Base-by-base conservation (phyloP, 1,140 invertebrate species). In the Stratiolaelaps scimitus region DNA sequence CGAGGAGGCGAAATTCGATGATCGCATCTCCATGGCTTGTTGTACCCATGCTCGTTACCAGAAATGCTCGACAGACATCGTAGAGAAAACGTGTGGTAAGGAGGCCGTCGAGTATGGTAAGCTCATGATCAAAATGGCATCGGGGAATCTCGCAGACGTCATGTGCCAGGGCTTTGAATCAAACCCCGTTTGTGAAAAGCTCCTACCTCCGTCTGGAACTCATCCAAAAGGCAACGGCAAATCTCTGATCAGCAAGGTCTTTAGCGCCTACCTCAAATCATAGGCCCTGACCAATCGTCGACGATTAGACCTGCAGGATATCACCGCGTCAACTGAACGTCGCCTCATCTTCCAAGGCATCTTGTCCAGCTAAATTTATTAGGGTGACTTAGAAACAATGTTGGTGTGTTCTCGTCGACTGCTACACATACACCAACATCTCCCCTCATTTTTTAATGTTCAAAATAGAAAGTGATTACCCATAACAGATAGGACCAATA, bases 21-120 rank as follows among this genome's bases (percentile, higher is more conserved):
- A 48, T 15, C 4, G 47, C 20, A 23, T 60, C 5, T 65, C 66
- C 46, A 68, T 68, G 7, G 53, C 65, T 17, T 70, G 69, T 43
- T 70, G 68, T 64, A 64, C 47, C 5, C 30, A 67, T 44, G 65
- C 64, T 30, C 29, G 28, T 1, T 67, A 64, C 60, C 56, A 69
- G 64, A 53, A 70, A 17, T 70, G 69, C 64, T 2, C 65, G 13
- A 48, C 44, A 30, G 46, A 60, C 19, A 46, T 34, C 7, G 45
- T 66, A 1, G 29, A 30, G 17, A 30, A 40, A n/a, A 53, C 29
- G 20, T 66, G 44, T 26, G 53, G 53, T 10, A 60, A 60, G 23
- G 15, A 60, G 20, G 53, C 53, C 23, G 34, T 60, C 53, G 23
- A 60, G 26, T 60, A 60, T 26, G 53, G 53, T 4, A 15, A 60